Percentiles rank a stretch among this genome's conserved stretches.
Evolutionary conservation across 2,888 invertebrate genomes (phyloP).

Genomic region (Tubulanus polymorphus): DNA sequence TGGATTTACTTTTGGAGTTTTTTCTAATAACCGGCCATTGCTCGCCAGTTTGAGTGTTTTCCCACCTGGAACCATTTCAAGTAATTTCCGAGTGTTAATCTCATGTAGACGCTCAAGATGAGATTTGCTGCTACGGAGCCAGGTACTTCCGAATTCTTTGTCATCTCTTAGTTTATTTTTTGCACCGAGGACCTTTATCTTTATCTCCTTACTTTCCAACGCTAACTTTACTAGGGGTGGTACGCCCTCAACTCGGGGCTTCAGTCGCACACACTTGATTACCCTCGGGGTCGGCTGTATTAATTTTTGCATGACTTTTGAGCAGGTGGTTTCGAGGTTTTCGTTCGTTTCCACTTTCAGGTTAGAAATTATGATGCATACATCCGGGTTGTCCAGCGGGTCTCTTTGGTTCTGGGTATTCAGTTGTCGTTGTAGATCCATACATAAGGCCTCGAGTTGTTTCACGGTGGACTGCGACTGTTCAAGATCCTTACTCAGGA

Average conservation of each 20-base stretch:
- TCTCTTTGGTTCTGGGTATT: neutral
- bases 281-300: neutral
- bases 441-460: neutral
- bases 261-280: neutral
- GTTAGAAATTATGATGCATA: neutral
- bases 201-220: neutral
- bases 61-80: neutral
- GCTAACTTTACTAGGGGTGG: too few species aligned
- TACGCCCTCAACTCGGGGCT: neutral
- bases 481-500: too few species aligned
- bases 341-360: neutral
- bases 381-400: neutral
- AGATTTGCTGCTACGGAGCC: neutral
- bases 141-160: neutral
- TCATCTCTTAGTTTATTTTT: neutral
- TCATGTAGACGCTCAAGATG: neutral
- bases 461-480: too few species aligned
- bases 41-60: neutral
- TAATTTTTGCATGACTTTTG: neutral
- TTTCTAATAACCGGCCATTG: neutral
- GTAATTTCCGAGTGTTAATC: neutral
- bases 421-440: neutral
- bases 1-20: too few species aligned
- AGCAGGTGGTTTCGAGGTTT: neutral
- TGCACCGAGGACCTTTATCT: neutral